A percentile compares a stretch with the other conserved stretches of the same genome.
Conservation (phyloP, 2,797 vertebrate genomes). For the Hylomyscus alleni region DNA sequence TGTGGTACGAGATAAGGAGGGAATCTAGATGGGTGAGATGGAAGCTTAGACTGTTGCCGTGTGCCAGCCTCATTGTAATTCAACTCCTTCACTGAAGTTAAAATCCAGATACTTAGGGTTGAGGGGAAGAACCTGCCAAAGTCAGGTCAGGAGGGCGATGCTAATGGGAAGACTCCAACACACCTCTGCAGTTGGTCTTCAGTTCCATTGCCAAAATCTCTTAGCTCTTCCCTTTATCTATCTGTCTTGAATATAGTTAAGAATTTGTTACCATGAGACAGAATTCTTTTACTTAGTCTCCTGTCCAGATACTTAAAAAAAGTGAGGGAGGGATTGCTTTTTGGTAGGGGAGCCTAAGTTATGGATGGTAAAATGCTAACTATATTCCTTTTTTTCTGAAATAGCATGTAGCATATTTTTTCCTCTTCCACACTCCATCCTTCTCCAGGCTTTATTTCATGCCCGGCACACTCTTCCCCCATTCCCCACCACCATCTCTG, state of each 20-base stretch:
- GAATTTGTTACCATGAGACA: constrained; percentile 20
- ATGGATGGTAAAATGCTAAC: constrained; percentile 19
- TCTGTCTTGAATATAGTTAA: constrained; percentile 54
- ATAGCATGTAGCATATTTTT: background rate
- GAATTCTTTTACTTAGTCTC: constrained; percentile 23
- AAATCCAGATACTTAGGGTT: constrained; percentile 20
- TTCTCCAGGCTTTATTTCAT: constrained; percentile 41
- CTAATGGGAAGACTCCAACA: background rate
- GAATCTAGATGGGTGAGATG: background rate
- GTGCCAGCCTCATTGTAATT: background rate
- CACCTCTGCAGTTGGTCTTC: constrained; percentile 12
- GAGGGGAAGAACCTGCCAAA: constrained; percentile 11
- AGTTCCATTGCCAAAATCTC: constrained; percentile 1
- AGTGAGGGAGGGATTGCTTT: background rate
- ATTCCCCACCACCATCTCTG: background rate
- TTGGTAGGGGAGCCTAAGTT: background rate
- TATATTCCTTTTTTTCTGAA: constrained; percentile 55
- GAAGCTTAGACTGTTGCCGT: background rate
- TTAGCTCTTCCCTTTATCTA: constrained; percentile 47
- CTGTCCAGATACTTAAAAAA: constrained; percentile 20
- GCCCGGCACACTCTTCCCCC: background rate
- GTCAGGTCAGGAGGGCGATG: background rate
- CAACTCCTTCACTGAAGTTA: constrained; percentile 35
- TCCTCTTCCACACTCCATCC: constrained; percentile 44
- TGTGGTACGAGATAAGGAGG: background rate